phyloP scores from a whole-genome alignment of 64 coral and sea anemone genomes.

The Montipora sp. region DNA sequence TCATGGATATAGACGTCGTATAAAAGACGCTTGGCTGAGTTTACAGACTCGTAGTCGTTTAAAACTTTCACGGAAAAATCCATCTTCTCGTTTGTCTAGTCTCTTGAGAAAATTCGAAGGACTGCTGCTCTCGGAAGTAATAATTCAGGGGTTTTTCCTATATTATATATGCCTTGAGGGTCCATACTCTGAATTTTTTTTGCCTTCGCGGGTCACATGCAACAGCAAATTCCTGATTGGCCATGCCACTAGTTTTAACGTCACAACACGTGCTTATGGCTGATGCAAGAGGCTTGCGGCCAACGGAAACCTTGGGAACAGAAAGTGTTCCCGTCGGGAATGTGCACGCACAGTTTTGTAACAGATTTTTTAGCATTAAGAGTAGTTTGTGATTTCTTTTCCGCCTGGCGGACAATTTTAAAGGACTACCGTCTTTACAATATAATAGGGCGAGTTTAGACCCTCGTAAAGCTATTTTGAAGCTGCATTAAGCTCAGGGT shows the following conservation, averaged over 20 bases:
- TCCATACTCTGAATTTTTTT: slow-evolving; percentile 24
- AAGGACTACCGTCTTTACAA: neutral
- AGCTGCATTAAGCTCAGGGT: neutral
- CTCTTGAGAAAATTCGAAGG: neutral
- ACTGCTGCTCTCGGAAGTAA: neutral
- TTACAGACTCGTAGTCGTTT: slow-evolving; percentile 51
- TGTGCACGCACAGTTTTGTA: slow-evolving; percentile 15
- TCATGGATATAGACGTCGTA: slow-evolving; percentile 70
- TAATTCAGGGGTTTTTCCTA: neutral
- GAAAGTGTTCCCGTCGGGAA: slow-evolving; percentile 8
- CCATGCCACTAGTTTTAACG: neutral
- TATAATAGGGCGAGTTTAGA: neutral
- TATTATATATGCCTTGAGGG: neutral
- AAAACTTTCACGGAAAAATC: slow-evolving; percentile 59
- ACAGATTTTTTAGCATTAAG: neutral
- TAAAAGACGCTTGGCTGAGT: slow-evolving; percentile 62
- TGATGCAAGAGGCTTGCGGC: too few species aligned
- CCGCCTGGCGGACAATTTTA: neutral
- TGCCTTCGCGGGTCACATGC: neutral
- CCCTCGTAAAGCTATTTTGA: neutral
- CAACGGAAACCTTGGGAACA: slow-evolving; percentile 29
- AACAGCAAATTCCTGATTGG: too few species aligned
- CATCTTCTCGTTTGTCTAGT: slow-evolving; percentile 5
- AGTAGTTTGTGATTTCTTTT: neutral
- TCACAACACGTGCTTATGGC: slow-evolving; percentile 34